A percentile compares a stretch with the other conserved stretches of the same genome.
Evolutionary conservation across 1,140 invertebrate species (phyloP).

Genomic region (Armadillidium nasatum): DNA sequence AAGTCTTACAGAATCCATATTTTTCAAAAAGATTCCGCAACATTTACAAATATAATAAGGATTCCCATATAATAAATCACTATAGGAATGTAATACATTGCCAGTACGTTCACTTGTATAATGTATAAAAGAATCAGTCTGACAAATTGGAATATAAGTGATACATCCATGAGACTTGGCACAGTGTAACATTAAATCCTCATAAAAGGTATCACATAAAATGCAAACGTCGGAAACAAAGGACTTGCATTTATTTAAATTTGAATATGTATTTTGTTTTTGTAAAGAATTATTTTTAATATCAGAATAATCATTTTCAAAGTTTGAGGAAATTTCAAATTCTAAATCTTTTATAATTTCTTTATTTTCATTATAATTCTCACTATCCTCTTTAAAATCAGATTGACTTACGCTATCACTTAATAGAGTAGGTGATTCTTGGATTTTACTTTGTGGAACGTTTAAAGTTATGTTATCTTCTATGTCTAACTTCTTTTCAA

Average conservation of each 20-base stretch:
- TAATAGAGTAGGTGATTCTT: too few relatives aligned
- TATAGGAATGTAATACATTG: conserved; percentile 6
- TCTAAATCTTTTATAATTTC: too few relatives aligned
- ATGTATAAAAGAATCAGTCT: not conserved
- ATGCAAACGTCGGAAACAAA: not conserved
- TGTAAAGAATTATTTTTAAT: not conserved
- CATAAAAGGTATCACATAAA: not conserved
- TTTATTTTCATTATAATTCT: too few relatives aligned
- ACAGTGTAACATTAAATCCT: not conserved
- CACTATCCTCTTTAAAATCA: too few relatives aligned
- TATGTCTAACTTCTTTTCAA: too few relatives aligned
- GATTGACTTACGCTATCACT: too few relatives aligned
- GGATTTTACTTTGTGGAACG: too few relatives aligned
- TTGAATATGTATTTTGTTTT: not conserved
- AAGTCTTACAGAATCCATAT: conserved; percentile 36
- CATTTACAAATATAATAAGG: conserved; percentile 13
- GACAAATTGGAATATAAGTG: not conserved
- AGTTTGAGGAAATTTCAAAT: too few relatives aligned
- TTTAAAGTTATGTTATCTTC: too few relatives aligned
- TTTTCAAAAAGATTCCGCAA: conserved; percentile 18
- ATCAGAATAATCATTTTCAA: not conserved
- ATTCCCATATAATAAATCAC: conserved; percentile 20
- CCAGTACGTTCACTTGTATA: not conserved
- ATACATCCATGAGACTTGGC: not conserved
- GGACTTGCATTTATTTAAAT: not conserved